Base-by-base conservation (phyloP, 2,113 vertebrate species). In the Pachycephala philippinensis region DNA sequence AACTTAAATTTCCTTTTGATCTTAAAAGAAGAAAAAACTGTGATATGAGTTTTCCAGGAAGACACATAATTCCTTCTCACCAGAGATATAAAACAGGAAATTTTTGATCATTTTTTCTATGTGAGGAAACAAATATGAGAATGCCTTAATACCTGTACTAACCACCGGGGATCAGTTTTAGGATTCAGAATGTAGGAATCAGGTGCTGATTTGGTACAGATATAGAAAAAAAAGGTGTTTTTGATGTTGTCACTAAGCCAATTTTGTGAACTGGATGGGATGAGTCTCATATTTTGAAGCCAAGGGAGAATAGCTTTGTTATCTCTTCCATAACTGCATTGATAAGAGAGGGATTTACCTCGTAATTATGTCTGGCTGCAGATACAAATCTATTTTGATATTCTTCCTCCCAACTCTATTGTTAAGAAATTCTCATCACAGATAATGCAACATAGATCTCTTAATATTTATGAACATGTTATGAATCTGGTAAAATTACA, bases 211-310 rank as follows among this genome's bases (percentile, higher is more conserved):
- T 75, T 78, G 26, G 16, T 31, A 60, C 15, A 52, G 24, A 13
- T 44, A 27, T 0, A 42, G 31, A 9, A n/a, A 87, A 74, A 3
- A 28, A 49, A 30, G 5, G 6, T 3, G 0, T 11, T 56, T 92
- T 65, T 59, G 8, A 26, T 64, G 23, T 3, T 75, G 40, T 26
- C 24, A 31, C 15, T 86, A 27, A 74, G 15, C 3, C 28, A 61
- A 1, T 71, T 87, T 71, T 79, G 18, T 83, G 31, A 79, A 68
- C 30, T 26, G 44, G 18, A 31, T 30, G 6, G 6, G 3, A 44
- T 40, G 5, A 49, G 3, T 59, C 18, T 54, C 10, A 24, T 61
- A 37, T 49, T 71, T 61, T 52, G 49, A 88, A 85, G 21, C 7
- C 20, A 60, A 18, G 7, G 14, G 42, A 53, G 24, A 88, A 60